Evolutionary conservation across 2,113 vertebrate species (phyloP).

Genomic region (Bufo bufo): DNA sequence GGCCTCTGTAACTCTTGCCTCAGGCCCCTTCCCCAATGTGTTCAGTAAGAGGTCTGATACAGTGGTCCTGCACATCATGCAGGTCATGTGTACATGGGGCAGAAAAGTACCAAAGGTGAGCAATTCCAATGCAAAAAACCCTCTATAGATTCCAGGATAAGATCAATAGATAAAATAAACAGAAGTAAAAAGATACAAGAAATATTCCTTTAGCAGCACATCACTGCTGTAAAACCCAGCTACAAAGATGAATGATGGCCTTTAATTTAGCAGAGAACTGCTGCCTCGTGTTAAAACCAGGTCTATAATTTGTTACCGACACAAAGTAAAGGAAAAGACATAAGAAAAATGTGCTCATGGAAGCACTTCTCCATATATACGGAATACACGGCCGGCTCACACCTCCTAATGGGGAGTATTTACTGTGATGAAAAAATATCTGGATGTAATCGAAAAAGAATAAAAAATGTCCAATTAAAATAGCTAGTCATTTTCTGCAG

Average conservation of each 20-base stretch:
- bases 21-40: no score
- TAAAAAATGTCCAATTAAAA: no score
- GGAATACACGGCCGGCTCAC: not conserved
- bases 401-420: no score
- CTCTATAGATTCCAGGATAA: not conserved
- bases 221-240: not conserved
- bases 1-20: no score
- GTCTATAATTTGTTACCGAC: not conserved
- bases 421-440: no score
- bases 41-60: no score
- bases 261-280: not conserved
- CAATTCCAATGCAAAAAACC: no score
- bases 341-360: not conserved
- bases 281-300: not conserved
- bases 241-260: not conserved
- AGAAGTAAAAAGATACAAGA: not conserved
- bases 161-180: not conserved
- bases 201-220: not conserved
- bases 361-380: not conserved
- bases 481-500: no score
- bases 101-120: no score
- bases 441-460: no score
- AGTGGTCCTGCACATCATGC: no score
- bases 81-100: no score
- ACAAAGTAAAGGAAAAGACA: not conserved